These are phyloP conservation scores for Polymixis lichenea DNA, from an alignment of 2,888 invertebrate species.

Conservation along the genomic window DNA sequence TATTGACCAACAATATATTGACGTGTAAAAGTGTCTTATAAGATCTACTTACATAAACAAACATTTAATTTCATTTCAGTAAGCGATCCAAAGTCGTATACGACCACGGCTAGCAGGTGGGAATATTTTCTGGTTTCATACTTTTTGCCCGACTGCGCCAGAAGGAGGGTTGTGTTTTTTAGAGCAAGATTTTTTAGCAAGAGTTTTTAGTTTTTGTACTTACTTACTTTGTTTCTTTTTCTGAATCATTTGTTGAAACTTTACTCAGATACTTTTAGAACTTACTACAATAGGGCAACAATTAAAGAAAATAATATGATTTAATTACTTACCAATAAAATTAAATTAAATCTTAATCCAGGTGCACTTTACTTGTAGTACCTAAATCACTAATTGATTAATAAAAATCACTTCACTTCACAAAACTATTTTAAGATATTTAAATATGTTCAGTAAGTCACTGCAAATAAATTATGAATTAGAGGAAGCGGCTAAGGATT, in stretches of 20 bases:
- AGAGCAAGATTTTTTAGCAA: too few species aligned
- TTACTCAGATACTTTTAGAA: background rate
- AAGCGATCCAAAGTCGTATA: too few species aligned
- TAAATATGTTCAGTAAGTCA: background rate
- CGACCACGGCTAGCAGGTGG: too few species aligned
- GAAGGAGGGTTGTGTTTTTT: too few species aligned
- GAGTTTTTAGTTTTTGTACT: too few species aligned
- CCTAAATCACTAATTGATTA: background rate
- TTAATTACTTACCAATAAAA: conserved; percentile 19
- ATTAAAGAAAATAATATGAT: background rate
- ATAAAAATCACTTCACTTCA: conserved; percentile 28
- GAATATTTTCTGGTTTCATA: too few species aligned
- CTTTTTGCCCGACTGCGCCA: too few species aligned
- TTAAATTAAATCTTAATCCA: background rate
- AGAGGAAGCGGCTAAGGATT: background rate
- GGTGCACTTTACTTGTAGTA: background rate
- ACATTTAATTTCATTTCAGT: too few species aligned
- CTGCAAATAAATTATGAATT: background rate
- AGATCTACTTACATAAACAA: too few species aligned
- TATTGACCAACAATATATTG: too few species aligned
- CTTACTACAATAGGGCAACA: background rate
- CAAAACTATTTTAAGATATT: background rate
- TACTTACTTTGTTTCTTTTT: too few species aligned
- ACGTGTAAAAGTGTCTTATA: too few species aligned
- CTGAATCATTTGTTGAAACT: background rate